A percentile compares a stretch with the other conserved stretches of the same genome.
phyloP scores from a whole-genome alignment of 2,888 invertebrate genomes.

The Aromia moschata region DNA sequence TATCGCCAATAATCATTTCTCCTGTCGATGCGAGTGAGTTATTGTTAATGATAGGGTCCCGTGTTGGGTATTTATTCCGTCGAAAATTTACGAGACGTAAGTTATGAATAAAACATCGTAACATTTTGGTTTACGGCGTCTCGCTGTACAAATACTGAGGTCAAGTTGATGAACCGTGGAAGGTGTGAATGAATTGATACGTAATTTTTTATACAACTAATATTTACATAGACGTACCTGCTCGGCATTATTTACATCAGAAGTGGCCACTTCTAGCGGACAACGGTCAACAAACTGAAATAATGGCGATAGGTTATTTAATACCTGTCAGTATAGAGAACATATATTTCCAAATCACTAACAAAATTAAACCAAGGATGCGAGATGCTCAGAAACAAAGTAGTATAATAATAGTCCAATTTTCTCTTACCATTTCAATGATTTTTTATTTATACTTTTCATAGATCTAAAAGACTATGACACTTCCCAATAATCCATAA shows the following conservation, averaged over 20 bases:
- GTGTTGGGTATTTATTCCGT: slow-evolving; percentile 24
- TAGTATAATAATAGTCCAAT: too few relatives aligned
- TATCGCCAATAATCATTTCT: slow-evolving; percentile 30
- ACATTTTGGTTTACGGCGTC: slow-evolving; percentile 19
- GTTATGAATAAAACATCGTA: slow-evolving; percentile 32
- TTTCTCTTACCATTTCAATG: too few relatives aligned
- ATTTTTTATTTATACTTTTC: too few relatives aligned
- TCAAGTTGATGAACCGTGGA: slow-evolving; percentile 19
- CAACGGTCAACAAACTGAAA: too few relatives aligned
- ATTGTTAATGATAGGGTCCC: slow-evolving; percentile 29
- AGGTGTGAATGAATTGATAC: slow-evolving; percentile 10
- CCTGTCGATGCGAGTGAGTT: slow-evolving; percentile 25
- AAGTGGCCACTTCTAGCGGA: too few relatives aligned
- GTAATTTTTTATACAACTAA: slow-evolving; percentile 14
- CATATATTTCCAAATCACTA: too few relatives aligned
- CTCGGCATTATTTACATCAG: background rate
- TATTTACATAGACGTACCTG: slow-evolving; percentile 15
- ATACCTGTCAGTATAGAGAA: too few relatives aligned
- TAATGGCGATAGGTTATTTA: too few relatives aligned
- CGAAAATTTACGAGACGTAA: slow-evolving; percentile 34
- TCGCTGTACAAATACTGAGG: slow-evolving; percentile 18
- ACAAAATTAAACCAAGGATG: too few relatives aligned
- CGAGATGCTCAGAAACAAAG: too few relatives aligned
- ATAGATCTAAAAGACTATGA: too few relatives aligned
- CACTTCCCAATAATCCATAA: too few relatives aligned